Base-by-base conservation (phyloP, 2,797 vertebrate genomes). In the Brotula barbata region DNA sequence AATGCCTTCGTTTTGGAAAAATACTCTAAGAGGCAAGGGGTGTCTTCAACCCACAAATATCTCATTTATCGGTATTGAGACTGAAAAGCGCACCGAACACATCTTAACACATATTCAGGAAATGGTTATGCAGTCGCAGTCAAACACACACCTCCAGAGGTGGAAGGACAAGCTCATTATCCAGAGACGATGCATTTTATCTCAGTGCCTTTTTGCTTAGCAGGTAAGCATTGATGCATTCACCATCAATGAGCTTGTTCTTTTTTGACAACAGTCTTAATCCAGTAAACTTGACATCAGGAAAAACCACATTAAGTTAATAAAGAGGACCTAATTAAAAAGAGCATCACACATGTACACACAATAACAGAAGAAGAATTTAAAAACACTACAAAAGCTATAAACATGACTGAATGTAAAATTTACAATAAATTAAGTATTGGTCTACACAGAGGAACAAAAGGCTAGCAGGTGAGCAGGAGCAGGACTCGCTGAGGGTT, bases 191-290 rank as follows among this genome's bases (percentile, higher is more conserved):
- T 92, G 93, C 91, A 90, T 92, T 90, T 92, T 91, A 90, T 93
- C 89, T 94, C 90, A 90, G 91, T 93, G 93, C 91, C 91, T 91
- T 91, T 89, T 88, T 82, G 92, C 92, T 94, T 93, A 92, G 93
- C 92, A 93, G 90, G 90, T 94, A 94, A 95, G 93, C 92, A 94
- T 90, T 91, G 92, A 92, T 92, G 90, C 89, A 92, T 91, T 92
- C 40, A 54, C 80, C 69, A 40, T 69, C 56, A 92, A 87, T 85
- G 89, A 92, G 90, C 91, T 92, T 94, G 54, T 88, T 92, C 89
- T 90, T 92, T 93, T 73, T 87, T 91, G 87, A 93, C 94, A 94
- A 96, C 93, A 95, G 93, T 96, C 92, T 89, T 91, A 59, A 93
- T 93, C 89, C 92, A 93, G 92, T 93, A 94, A 90, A 92, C 85